These are phyloP conservation scores for Furnarius figulus DNA, from an alignment of 2,113 vertebrate species.

Conservation along the genomic window DNA sequence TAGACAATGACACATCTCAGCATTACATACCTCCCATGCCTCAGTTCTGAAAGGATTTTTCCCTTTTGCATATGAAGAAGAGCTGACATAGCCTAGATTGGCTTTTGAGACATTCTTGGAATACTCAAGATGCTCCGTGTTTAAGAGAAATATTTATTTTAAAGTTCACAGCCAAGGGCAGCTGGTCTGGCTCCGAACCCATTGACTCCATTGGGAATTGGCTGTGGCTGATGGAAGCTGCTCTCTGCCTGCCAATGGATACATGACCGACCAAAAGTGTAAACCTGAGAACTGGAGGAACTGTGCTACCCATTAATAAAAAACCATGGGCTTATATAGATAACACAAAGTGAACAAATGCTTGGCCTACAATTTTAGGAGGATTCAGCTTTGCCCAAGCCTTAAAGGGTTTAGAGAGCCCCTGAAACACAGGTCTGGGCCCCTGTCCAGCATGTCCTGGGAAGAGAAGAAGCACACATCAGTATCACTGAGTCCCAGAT, in stretches of 20 bases:
- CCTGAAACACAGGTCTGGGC: not conserved
- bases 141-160: conserved; percentile 51
- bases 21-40: conserved; percentile 23
- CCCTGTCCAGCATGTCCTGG: not conserved
- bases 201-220: not conserved
- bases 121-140: not conserved
- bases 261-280: not conserved
- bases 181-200: conserved; percentile 50
- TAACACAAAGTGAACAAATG: not conserved
- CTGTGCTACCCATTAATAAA: not conserved
- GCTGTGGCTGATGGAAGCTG: not conserved
- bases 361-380: not conserved
- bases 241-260: not conserved
- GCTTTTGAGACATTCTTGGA: conserved; percentile 53
- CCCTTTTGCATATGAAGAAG: conserved; percentile 34
- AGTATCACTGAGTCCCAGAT: not conserved
- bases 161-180: conserved; percentile 52
- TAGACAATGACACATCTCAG: conserved; percentile 52
- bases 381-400: not conserved
- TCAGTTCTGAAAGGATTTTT: conserved; percentile 49
- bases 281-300: conserved; percentile 8
- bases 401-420: not conserved
- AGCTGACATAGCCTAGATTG: not conserved
- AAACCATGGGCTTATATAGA: not conserved
- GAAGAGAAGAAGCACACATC: not conserved